A percentile compares a stretch with the other conserved stretches of the same genome.
Evolutionary conservation across 2,797 vertebrate species (phyloP).

Genomic region (Parambassis ranga): DNA sequence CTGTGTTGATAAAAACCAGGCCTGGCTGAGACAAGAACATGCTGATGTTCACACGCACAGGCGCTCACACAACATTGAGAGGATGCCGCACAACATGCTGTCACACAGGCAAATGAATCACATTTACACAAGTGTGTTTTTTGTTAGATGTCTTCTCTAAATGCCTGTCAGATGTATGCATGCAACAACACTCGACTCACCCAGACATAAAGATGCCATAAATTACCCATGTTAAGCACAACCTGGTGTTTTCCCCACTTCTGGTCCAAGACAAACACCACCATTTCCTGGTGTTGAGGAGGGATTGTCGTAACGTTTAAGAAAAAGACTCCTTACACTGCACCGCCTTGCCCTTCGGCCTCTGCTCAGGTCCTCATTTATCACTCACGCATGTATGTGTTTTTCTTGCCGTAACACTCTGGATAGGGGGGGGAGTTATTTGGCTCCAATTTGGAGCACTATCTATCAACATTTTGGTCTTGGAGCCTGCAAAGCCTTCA

Average conservation of each 20-base stretch:
- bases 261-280: slow-evolving; percentile 55
- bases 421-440: slow-evolving; percentile 43
- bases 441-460: slow-evolving; percentile 43
- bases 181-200: background rate
- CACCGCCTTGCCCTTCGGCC: slow-evolving; percentile 61
- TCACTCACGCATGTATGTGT: slow-evolving; percentile 56
- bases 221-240: slow-evolving; percentile 51
- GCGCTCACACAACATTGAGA: background rate
- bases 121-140: background rate
- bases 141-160: background rate
- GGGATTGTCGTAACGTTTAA: slow-evolving; percentile 45
- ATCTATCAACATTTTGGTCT: slow-evolving; percentile 47
- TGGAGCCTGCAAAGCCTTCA: slow-evolving; percentile 14
- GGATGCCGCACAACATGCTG: background rate
- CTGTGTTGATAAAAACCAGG: slow-evolving; percentile 67
- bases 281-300: slow-evolving; percentile 56
- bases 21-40: slow-evolving; percentile 49
- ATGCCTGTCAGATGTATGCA: background rate
- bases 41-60: slow-evolving; percentile 42
- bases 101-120: background rate
- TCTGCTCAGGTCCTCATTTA: slow-evolving; percentile 65
- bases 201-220: slow-evolving; percentile 43
- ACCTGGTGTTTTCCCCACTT: slow-evolving; percentile 48
- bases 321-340: slow-evolving; percentile 38
- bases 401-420: slow-evolving; percentile 52